These are phyloP conservation scores for Oeneis ivallda DNA, from an alignment of 2,888 invertebrate genomes.

Conservation along the genomic window DNA sequence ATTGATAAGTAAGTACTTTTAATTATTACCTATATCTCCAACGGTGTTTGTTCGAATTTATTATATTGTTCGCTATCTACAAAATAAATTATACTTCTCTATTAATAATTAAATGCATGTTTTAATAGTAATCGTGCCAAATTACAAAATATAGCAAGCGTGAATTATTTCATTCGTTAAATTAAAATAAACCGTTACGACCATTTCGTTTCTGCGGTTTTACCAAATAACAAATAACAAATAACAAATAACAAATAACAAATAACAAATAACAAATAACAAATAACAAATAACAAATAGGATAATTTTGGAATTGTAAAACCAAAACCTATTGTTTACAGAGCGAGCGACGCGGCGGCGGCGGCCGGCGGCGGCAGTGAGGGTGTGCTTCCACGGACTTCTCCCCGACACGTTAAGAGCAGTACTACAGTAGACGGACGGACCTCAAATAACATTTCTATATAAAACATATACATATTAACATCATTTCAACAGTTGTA, in stretches of 20 bases:
- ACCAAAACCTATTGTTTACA: conserved; percentile 19
- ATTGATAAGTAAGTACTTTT: no score
- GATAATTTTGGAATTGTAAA: conserved; percentile 9
- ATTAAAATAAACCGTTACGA: neutral
- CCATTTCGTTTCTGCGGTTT: conserved; percentile 2
- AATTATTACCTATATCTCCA: no score
- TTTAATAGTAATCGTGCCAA: neutral
- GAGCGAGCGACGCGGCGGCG: conserved; percentile 12
- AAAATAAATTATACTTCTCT: no score
- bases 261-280: neutral
- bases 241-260: neutral
- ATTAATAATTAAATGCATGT: neutral
- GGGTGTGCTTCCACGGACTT: neutral
- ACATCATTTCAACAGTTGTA: no score
- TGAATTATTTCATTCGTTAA: neutral
- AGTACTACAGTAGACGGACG: no score
- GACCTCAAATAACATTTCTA: no score
- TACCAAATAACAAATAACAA: neutral
- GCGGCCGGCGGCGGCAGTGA: neutral
- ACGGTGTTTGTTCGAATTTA: no score
- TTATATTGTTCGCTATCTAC: no score
- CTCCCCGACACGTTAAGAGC: no score
- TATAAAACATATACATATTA: no score
- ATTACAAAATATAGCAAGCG: neutral
- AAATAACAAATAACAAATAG: no score